These are phyloP conservation scores for Rhinophrynus dorsalis DNA, from an alignment of 2,797 vertebrate species.

Conservation along the genomic window DNA sequence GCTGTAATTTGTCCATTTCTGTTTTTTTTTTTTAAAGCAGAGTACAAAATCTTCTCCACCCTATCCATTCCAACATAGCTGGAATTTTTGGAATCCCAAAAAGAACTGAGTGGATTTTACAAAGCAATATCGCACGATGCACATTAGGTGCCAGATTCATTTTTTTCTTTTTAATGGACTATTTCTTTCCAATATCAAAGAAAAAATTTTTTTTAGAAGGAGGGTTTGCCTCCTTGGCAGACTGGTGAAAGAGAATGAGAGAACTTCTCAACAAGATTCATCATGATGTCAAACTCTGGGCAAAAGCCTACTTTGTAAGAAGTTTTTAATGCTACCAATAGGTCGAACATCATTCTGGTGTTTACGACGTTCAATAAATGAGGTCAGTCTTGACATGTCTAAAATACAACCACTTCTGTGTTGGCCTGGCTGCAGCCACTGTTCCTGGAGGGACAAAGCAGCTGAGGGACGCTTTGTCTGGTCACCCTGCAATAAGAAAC, in stretches of 20 bases:
- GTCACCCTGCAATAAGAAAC: conserved; percentile 86
- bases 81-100: conserved; percentile 66
- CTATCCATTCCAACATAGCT: conserved; percentile 75
- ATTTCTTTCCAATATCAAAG: conserved; percentile 60
- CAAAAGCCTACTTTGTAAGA: conserved; percentile 91
- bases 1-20: conserved; percentile 67
- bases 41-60: conserved; percentile 75
- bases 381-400: conserved; percentile 92
- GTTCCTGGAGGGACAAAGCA: conserved; percentile 87
- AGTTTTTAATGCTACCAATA: conserved; percentile 87
- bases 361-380: conserved; percentile 95
- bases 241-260: conserved; percentile 94
- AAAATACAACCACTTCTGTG: conserved; percentile 76
- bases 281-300: conserved; percentile 76
- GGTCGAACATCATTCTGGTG: conserved; percentile 96
- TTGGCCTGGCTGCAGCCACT: conserved; percentile 83
- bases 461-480: conserved; percentile 81
- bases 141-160: conserved; percentile 55
- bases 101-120: conserved; percentile 58
- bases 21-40: conserved; percentile 53
- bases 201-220: conserved; percentile 74
- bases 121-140: conserved; percentile 67
- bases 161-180: conserved; percentile 55
- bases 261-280: no score
- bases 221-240: conserved; percentile 68